Base-by-base conservation (phyloP, 2,797 vertebrate species). In the Gymnodraco acuticeps region DNA sequence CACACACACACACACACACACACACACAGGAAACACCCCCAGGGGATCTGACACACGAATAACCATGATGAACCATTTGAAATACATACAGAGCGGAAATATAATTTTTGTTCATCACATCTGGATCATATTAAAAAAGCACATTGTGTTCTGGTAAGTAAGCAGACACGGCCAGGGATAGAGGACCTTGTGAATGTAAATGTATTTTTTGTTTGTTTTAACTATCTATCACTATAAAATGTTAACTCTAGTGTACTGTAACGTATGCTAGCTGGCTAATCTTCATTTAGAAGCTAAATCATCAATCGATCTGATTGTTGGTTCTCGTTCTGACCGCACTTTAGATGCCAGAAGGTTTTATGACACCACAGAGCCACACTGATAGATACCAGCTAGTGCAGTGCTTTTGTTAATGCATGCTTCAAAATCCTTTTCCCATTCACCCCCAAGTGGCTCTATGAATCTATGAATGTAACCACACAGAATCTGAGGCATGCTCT, bases 81-180 rank as follows among this genome's bases (percentile, higher is more conserved):
- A 27, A 27, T 3, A 27, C 23, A 27, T 3, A 27, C 7, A 19
- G 15, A 65, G 0, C 12, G 7, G n/a, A 70, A 66, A 70, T 45
- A 11, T 9, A 61, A 3, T 43, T 73, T 54, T 73, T 69, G 72
- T 55, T 74, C 13, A 14, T 62, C n/a, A 45, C n/a, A 31, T 41
- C 43, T 67, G 45, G 11, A 53, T 46, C 2, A 72, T 43, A 33
- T 20, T 8, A 61, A 19, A 77, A 74, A 31, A 27, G 27, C 27
- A 5, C 27, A 27, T 27, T 27, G 27, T 27, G 27, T 27, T 27
- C 27, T 27, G 27, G 27, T 10, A 54, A 11, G 0, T 69, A 13
- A 10, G 23, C 16, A 41, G 12, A 41, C 10, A 27, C 0, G 0
- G 31, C 5, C 20, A 52, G 41, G 13, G 4, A 5, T 41, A 19